phyloP scores from a whole-genome alignment of 1,140 invertebrate genomes.

The Anadara kagoshimensis region DNA sequence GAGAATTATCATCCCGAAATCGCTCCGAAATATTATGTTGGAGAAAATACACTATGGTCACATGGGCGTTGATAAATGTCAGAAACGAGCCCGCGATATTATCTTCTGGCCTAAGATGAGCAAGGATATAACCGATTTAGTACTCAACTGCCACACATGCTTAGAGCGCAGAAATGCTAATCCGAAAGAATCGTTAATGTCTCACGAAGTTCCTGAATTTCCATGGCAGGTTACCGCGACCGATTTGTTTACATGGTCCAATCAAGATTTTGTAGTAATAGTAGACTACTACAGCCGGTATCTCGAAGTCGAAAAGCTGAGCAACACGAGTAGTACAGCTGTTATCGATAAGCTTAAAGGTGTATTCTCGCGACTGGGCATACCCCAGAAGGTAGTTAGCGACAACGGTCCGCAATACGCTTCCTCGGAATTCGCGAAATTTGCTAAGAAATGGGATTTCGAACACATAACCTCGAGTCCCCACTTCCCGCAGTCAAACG shows the following conservation, averaged over 20 bases:
- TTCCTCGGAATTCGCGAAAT: constrained; percentile 23
- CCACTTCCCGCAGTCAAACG: constrained; percentile 28
- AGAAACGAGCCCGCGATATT: constrained; percentile 28
- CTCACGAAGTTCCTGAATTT: constrained; percentile 25
- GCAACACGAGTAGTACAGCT: constrained; percentile 10
- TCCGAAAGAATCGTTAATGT: constrained; percentile 35
- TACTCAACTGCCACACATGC: constrained; percentile 43
- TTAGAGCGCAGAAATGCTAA: constrained; percentile 31
- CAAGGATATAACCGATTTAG: constrained; percentile 33
- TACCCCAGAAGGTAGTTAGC: constrained; percentile 32
- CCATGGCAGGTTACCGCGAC: constrained; percentile 38
- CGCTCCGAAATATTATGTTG: constrained; percentile 27
- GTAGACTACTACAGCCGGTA: constrained; percentile 41
- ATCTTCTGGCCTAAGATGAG: constrained; percentile 44
- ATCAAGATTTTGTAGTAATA: constrained; percentile 28
- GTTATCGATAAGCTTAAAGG: constrained; percentile 41
- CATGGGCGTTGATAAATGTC: constrained; percentile 41
- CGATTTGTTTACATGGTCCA: constrained; percentile 36
- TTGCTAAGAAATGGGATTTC: constrained; percentile 36
- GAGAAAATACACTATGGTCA: constrained; percentile 40
- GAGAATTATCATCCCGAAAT: constrained; percentile 37
- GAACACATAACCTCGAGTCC: constrained; percentile 33
- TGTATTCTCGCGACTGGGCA: constrained; percentile 35
- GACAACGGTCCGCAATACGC: constrained; percentile 43
- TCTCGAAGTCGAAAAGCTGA: constrained; percentile 40